These are phyloP conservation scores for Anorthoa munda DNA, from an alignment of 2,888 invertebrate species.

Conservation along the genomic window DNA sequence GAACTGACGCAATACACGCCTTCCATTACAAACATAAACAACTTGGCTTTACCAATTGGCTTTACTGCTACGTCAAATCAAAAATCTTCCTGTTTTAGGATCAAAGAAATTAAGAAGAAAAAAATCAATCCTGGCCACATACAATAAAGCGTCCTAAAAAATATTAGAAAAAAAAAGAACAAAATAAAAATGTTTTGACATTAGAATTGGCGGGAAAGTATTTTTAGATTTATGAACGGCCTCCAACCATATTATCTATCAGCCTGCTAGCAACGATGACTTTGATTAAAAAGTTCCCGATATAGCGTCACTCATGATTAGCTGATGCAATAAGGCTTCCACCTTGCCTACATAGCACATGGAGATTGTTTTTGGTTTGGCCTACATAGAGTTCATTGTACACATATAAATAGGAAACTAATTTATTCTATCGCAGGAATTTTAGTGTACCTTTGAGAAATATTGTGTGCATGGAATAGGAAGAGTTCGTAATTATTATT, in stretches of 20 bases:
- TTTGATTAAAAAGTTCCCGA: constrained; percentile 7
- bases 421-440: not conserved
- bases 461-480: not conserved
- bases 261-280: not conserved
- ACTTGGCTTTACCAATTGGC: not conserved
- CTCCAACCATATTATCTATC: not conserved
- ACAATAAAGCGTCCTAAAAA: too few relatives aligned
- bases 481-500: not conserved
- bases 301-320: constrained; percentile 16
- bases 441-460: not conserved
- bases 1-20: constrained; percentile 75
- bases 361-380: constrained; percentile 28
- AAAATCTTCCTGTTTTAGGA: constrained; percentile 14
- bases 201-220: constrained; percentile 23
- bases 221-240: constrained; percentile 4
- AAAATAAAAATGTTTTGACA: not conserved
- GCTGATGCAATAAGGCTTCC: constrained; percentile 60
- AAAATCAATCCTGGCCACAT: not conserved
- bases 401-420: not conserved
- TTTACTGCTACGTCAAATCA: not conserved
- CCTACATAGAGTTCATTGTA: not conserved
- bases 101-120: not conserved
- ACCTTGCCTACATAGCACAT: constrained; percentile 49
- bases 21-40: constrained; percentile 48
- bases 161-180: not conserved